Evolutionary conservation across 2,888 invertebrate genomes (phyloP), one percentile per base, ranked within the genome.

Genomic region (Drosophila falleni): DNA sequence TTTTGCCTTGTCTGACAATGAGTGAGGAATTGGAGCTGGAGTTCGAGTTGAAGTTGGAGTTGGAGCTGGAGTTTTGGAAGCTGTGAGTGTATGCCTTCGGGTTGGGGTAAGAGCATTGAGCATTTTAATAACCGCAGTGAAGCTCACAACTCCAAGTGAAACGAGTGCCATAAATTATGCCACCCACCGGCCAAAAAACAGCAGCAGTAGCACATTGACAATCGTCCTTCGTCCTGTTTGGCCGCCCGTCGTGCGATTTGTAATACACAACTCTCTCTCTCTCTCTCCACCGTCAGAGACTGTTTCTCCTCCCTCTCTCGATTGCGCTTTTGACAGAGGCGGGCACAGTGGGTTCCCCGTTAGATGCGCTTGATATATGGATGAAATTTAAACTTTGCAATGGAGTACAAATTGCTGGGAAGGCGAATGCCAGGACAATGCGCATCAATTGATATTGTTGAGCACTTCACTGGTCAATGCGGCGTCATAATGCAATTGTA

Each of bases 211-310:
- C 54, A 64, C 54, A 80, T 78, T 78, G 81, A 79, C 79, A 81
- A 66, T 78, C 72, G 79, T 78, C 66, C 80, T 68, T 46, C 49
- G 50, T 54, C 46, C 39, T 42, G 42, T 54, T 60, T 61, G 71
- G 74, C 87, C 87, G 81, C 89, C 91, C 81, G 86, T 89, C 81
- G 91, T 79, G 89, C 91, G 89, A 91, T 91, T 91, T 91, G 91
- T 91, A 90, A 85, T 87, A 89, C 87, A 84, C 80, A 78, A 70
- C 60, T 67, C 62, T 46, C 54, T 78, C 50, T 8, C 42, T n/a
- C n/a, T n/a, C n/a, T n/a, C n/a, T n/a, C n/a, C n/a, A n/a, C n/a
- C 41, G n/a, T 6, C 31, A 23, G 29, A 42, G 10, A 6, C 55
- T 1, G 6, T 4, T 33, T 16, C n/a, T 23, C 10, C 31, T 6